Conservation (phyloP, 2,113 vertebrate species). For the Colossoma macropomum region DNA sequence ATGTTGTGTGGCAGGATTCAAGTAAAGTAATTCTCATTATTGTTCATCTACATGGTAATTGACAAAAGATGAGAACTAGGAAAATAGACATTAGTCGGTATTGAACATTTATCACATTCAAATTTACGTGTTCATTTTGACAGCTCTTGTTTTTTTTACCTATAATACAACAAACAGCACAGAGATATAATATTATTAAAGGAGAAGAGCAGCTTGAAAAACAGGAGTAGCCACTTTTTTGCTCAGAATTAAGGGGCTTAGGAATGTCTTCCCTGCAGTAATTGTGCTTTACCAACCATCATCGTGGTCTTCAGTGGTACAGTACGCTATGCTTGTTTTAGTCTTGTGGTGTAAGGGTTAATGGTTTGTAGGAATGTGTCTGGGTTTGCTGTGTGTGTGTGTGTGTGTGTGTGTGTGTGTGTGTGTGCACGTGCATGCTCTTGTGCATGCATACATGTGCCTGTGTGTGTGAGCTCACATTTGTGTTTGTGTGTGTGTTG, state of each 20-base stretch:
- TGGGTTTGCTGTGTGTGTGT: background rate
- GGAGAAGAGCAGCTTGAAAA: background rate
- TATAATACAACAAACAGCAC: too few species aligned
- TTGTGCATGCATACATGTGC: conserved; percentile 9
- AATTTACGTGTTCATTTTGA: too few species aligned
- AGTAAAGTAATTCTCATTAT: too few species aligned
- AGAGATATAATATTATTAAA: too few species aligned
- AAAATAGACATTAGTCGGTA: too few species aligned
- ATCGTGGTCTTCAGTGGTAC: background rate
- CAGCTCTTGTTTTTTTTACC: too few species aligned
- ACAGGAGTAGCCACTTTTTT: background rate
- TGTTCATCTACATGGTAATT: too few species aligned
- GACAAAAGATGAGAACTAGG: too few species aligned
- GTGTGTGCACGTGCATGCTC: conserved; percentile 11
- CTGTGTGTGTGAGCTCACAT: conserved; percentile 43
- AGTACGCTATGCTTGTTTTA: background rate
- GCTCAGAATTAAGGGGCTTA: background rate
- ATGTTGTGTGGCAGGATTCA: too few species aligned
- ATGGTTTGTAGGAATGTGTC: conserved; percentile 39
- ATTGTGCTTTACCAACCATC: background rate
- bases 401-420: conserved; percentile 2
- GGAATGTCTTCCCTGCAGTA: background rate
- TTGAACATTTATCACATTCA: too few species aligned
- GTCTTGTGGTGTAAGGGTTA: conserved; percentile 43
- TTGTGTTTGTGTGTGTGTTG: conserved; percentile 67